Base-by-base conservation (phyloP, 2,888 invertebrate genomes). In the Microplitis manilae region DNA sequence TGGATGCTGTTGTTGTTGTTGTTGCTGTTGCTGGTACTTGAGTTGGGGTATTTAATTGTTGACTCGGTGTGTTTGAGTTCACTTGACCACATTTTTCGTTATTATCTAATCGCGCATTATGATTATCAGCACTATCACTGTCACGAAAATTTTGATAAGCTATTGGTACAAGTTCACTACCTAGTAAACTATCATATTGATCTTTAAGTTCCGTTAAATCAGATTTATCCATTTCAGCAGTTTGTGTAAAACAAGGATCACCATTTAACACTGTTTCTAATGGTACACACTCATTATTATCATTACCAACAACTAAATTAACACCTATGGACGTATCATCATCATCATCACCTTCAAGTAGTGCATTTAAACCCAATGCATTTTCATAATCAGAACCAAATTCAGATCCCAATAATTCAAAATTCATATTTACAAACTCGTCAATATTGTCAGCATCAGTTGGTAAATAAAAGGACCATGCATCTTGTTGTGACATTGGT, bases 161-260 rank as follows among this genome's bases (percentile, higher is more conserved):
- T n/a, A 81, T 79, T 0, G 83, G 77, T 38, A 83, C 71, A 41
- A 82, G 77, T 39, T 77, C 78, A 68, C 79, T 82, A 2, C 75
- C 82, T 6, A 82, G 65, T 7, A 83, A 73, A 72, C 83, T 83
- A 2, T 77, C 82, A 76, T 83, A 83, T 73, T 81, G 83, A 73
- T 83, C 82, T 30, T 75, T 80, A 2, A 83, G 60, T 75, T 83
- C 83, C 1, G 81, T 78, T 1, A 83, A 30, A 76, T 83, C 83
- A 15, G 83, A 83, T 72, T 81, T 83, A 59, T 83, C 83, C 15
- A 82, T 73, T 62, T 81, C 81, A 65, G 83, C 82, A 41, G 82
- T 83, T 73, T 83, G 81, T 9, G 82, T 83, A 69, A 83, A 83
- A 68, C 82, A 83, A 0, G 83, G 83, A 79, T 83, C 83, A 59